Conservation (phyloP, 23 tunicate genomes). For the Phallusia fumigata region DNA sequence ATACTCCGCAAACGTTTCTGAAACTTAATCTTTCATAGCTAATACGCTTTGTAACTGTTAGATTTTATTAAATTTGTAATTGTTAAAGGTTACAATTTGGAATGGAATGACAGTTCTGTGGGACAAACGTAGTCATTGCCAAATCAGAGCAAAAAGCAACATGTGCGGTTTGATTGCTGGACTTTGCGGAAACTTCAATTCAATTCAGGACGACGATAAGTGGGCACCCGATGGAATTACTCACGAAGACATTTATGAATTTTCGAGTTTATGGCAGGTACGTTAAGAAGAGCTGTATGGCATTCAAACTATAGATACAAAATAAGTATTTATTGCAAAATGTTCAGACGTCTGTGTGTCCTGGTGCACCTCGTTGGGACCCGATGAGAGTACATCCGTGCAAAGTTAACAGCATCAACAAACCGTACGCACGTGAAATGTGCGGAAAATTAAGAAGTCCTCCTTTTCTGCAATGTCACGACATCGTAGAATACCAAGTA, state of each 20-base stretch:
- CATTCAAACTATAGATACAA: not conserved
- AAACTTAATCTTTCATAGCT: not conserved
- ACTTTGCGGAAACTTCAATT: conserved; percentile 98
- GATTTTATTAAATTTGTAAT: not conserved
- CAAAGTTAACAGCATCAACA: conserved; percentile 84
- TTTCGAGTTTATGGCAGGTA: conserved; percentile 97
- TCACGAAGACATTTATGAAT: conserved; percentile 96
- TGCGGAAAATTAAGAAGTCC: conserved; percentile 70
- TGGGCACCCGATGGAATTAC: conserved; percentile 99
- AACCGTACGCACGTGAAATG: conserved; percentile 74
- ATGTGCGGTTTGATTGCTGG: conserved; percentile 91
- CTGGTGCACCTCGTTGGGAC: conserved; percentile 86
- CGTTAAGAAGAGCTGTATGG: not conserved
- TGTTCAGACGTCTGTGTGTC: conserved; percentile 67
- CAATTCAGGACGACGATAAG: conserved; percentile 86
- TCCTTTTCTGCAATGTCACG: conserved; percentile 94
- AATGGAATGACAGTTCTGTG: conserved; percentile 98
- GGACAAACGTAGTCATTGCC: conserved; percentile 84
- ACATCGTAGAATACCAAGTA: conserved; percentile 94
- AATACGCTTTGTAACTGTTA: not conserved
- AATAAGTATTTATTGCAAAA: not conserved
- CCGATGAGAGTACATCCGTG: conserved; percentile 84
- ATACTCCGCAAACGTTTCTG: too few species aligned
- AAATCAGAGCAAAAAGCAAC: conserved; percentile 88
- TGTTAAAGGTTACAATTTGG: conserved; percentile 78